Evolutionary conservation across 2,888 invertebrate genomes (phyloP).

Genomic region (Cordilura impudica): DNA sequence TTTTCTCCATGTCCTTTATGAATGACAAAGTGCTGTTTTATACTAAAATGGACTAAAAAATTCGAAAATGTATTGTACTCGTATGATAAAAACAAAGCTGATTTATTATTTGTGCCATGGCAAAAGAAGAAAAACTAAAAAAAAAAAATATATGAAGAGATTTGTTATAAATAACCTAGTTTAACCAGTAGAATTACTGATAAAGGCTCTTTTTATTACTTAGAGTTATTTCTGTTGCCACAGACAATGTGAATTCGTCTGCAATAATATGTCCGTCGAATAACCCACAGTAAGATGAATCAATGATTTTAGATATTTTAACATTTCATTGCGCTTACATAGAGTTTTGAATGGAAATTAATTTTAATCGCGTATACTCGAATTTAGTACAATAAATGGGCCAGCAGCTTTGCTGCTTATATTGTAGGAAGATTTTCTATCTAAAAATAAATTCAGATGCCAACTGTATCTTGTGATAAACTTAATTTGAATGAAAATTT

Average conservation of each 20-base stretch:
- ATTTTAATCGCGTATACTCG: too few species aligned
- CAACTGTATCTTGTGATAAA: too few species aligned
- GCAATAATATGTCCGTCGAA: conserved; percentile 15
- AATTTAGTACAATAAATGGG: too few species aligned
- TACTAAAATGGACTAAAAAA: conserved; percentile 5
- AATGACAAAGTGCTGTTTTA: conserved; percentile 52
- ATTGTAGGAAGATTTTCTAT: too few species aligned
- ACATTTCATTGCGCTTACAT: not conserved
- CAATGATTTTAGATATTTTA: conserved; percentile 21
- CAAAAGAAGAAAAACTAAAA: not conserved
- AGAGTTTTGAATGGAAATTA: not conserved
- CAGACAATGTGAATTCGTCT: conserved; percentile 12
- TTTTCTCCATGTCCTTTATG: conserved; percentile 31
- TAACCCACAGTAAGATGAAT: conserved; percentile 1
- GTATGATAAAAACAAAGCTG: conserved; percentile 24
- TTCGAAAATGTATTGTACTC: conserved; percentile 27
- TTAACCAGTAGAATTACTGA: conserved; percentile 36
- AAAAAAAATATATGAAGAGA: conserved; percentile 7
- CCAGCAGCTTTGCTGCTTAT: too few species aligned
- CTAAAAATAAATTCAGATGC: too few species aligned
- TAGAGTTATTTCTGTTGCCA: not conserved
- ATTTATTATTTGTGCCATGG: conserved; percentile 44
- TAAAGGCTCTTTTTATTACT: conserved; percentile 34
- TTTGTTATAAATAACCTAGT: conserved; percentile 51
- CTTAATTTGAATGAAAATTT: too few species aligned